A percentile compares a stretch with the other conserved stretches of the same genome.
Conservation (phyloP, 2,797 vertebrate species). For the Amniataba percoides region DNA sequence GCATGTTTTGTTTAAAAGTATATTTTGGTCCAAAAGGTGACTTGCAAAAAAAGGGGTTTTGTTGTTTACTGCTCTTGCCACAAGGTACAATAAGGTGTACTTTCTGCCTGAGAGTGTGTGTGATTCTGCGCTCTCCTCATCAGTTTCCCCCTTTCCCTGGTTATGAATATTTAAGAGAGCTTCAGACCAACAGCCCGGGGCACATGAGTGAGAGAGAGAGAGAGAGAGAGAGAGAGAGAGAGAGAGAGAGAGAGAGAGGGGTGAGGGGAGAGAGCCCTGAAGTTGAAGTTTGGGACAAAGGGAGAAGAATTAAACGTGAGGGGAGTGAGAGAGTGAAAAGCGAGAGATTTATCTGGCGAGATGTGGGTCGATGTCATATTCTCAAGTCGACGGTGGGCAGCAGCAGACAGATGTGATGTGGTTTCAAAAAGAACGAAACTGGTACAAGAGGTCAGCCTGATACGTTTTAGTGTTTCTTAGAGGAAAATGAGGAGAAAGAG, state of each 20-base stretch:
- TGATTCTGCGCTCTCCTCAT: slow-evolving; percentile 38
- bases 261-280: slow-evolving; percentile 5
- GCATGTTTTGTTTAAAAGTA: neutral
- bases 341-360: slow-evolving; percentile 21
- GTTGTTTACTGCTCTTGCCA: neutral
- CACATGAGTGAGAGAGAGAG: slow-evolving; percentile 13
- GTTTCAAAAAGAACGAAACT: slow-evolving; percentile 33
- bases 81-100: slow-evolving; percentile 2
- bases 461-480: slow-evolving; percentile 8
- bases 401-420: slow-evolving; percentile 15
- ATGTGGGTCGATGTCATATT: slow-evolving; percentile 17
- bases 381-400: slow-evolving; percentile 11
- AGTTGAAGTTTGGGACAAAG: slow-evolving; percentile 41
- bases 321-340: neutral
- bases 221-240: slow-evolving; percentile 1
- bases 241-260: too few species aligned
- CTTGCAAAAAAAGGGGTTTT: neutral
- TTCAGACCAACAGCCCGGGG: slow-evolving; percentile 58
- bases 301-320: slow-evolving; percentile 20
- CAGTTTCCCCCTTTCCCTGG: slow-evolving; percentile 41
- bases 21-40: neutral
- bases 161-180: slow-evolving; percentile 71
- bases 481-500: neutral
- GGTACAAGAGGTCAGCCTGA: slow-evolving; percentile 31
- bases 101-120: slow-evolving; percentile 12